Evolutionary conservation across 1,140 invertebrate species (phyloP), one percentile per base, ranked within the genome.

Genomic region (Drosophila arawakana): DNA sequence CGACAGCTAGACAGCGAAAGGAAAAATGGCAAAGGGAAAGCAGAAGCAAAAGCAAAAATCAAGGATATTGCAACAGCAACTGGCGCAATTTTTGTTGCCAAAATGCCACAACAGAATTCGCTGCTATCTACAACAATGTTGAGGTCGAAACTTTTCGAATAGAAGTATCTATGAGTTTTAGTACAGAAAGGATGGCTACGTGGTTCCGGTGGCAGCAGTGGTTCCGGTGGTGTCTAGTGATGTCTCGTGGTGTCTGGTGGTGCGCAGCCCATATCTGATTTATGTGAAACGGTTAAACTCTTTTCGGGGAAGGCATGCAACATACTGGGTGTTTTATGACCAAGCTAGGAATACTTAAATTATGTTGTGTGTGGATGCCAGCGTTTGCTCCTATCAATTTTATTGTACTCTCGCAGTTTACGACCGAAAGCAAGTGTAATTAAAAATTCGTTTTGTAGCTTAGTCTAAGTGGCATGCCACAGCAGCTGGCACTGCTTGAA

Each of bases 121-220:
- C 13, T 25, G 15, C 37, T 67, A 79, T 65, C 71, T 67, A 57
- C 50, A 66, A 77, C 79, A 88, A 77, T 73, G 73, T 80, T 81
- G 79, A 44, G 82, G 76, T 35, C 58, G 21, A 65, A 76, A 79
- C 76, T 79, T 86, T 78, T 66, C 58, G 52, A 81, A 85, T 76
- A 67, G 46, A 59, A 30, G 50, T 44, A 72, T 8, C 41, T 39
- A 50, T 11, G 18, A 54, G 54, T 15, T 25, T 30, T 35, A 11
- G 60, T 30, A 4, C 25, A 5, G 1, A 30, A 30, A 30, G 25
- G 25, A 30, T 30, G 25, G 25, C 25, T 30, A 30, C 25, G 69
- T 57, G 30, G n/a, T 46, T 35, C 57, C 47, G 15, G 30, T 3
- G 41, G 44, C 57, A 30, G 25, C 25, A 30, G 69, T 57, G 30